Percentiles rank a stretch among this genome's conserved stretches.
Evolutionary conservation across 2,888 invertebrate genomes (phyloP).

Genomic region (Eupithecia vulgata): DNA sequence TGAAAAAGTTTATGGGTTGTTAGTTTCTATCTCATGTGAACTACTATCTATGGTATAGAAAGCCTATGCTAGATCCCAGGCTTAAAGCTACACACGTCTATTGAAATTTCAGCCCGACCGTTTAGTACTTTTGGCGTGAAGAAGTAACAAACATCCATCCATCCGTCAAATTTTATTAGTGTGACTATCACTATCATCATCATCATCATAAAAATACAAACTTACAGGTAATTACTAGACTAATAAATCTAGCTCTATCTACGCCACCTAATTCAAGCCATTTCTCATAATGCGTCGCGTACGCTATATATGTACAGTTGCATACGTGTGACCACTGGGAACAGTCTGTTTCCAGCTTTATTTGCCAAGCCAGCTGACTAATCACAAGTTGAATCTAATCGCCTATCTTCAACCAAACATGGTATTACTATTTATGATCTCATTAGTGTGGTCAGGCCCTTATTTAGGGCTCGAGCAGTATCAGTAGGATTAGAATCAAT

Average conservation of each 20-base stretch:
- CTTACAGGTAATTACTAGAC: too few relatives aligned
- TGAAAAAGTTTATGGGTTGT: too few relatives aligned
- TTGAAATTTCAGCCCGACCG: too few relatives aligned
- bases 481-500: conserved; percentile 42
- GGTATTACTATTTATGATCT: conserved; percentile 46
- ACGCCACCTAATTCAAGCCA: neutral
- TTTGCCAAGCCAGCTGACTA: conserved; percentile 15
- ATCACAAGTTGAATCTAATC: conserved; percentile 36
- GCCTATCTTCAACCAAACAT: conserved; percentile 25
- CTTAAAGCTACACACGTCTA: too few relatives aligned
- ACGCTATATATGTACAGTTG: neutral
- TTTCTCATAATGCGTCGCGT: neutral
- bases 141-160: too few relatives aligned
- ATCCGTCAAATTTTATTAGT: too few relatives aligned
- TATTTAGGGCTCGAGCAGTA: conserved; percentile 43
- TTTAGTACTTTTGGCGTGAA: too few relatives aligned
- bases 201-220: too few relatives aligned
- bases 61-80: too few relatives aligned
- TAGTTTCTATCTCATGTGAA: too few relatives aligned
- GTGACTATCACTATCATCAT: too few relatives aligned
- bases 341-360: neutral
- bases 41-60: too few relatives aligned
- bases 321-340: neutral
- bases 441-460: conserved; percentile 46
- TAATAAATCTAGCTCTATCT: neutral